Evolutionary conservation across 2,797 vertebrate genomes (phyloP), one percentile per base, ranked within the genome.

Genomic region (Macrochelys suwanniensis): DNA sequence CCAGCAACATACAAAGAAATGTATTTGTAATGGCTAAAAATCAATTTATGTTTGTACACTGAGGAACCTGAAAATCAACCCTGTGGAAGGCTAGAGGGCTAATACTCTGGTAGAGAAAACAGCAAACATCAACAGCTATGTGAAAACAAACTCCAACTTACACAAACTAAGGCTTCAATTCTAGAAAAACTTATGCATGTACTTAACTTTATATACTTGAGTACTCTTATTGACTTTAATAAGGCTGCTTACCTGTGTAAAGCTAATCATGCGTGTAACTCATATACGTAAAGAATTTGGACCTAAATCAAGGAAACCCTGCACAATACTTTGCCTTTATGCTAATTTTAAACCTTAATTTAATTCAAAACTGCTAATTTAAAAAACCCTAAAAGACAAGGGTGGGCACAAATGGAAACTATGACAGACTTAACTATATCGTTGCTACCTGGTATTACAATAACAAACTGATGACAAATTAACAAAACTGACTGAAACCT

Each of bases 1-100:
- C 84, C 61, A 90, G 53, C 23, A 45, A 89, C 23, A 71, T 89
- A 89, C 57, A 95, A 89, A 96, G 31, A 79, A 49, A 94, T 56
- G 90, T 56, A 96, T 96, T 76, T 93, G 13, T 57, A 90, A 61
- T 45, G 87, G 61, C 85, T 95, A 83, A 94, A 97, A 96, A 96
- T 96, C 97, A 94, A 87, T 94, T 57, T n/a, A 93, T 54, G 47
- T 61, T 71, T 93, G 88, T 71, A 88, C 79, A 94, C 10, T 51
- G 71, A 13, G 49, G 92, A 96, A 94, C 50, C 56, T 25, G 81
- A 89, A 96, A 93, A 82, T 26, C 23, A 89, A 89, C 31, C 54
- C 51, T 68, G 47, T n/a, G 25, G 71, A 92, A 88, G 26, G 89
- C 68, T 92, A 79, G 33, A 13, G 93, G 56, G 11, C 61, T 71